Conservation (phyloP, 2,113 vertebrate genomes). For the Eulemur macaco region DNA sequence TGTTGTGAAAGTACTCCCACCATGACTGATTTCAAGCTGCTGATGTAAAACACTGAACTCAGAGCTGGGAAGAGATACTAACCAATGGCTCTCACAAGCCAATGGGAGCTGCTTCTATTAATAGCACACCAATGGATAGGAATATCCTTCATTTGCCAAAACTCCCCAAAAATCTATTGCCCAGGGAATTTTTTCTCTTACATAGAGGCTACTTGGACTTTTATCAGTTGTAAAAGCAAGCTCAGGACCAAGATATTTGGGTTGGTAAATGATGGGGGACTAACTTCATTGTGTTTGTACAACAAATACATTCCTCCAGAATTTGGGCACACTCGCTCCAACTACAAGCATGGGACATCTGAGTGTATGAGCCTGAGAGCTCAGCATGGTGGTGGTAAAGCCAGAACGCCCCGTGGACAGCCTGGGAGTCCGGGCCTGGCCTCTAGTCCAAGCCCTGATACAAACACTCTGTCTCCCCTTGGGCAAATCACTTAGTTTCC, state of each 20-base stretch:
- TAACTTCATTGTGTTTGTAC: background rate
- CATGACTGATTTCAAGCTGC: background rate
- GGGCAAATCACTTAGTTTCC: background rate
- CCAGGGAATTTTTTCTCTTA: background rate
- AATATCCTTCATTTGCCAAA: background rate
- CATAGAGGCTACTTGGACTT: background rate
- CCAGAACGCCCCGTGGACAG: background rate
- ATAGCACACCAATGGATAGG: background rate
- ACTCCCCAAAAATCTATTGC: background rate
- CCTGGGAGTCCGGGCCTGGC: rapidly evolving
- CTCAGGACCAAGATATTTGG: background rate
- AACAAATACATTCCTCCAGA: background rate
- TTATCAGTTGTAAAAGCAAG: background rate
- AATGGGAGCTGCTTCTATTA: too few relatives aligned
- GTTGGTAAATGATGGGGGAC: background rate
- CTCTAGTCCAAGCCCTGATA: background rate
- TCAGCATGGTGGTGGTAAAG: background rate
- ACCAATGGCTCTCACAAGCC: background rate
- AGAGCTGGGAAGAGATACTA: background rate
- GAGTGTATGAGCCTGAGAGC: background rate
- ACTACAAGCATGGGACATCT: rapidly evolving
- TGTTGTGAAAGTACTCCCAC: background rate
- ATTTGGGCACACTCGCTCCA: rapidly evolving
- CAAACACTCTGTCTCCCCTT: background rate
- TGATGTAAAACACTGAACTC: background rate